These are phyloP conservation scores for Crocodylus rhombifer DNA, from an alignment of 2,797 vertebrate species.

Conservation along the genomic window DNA sequence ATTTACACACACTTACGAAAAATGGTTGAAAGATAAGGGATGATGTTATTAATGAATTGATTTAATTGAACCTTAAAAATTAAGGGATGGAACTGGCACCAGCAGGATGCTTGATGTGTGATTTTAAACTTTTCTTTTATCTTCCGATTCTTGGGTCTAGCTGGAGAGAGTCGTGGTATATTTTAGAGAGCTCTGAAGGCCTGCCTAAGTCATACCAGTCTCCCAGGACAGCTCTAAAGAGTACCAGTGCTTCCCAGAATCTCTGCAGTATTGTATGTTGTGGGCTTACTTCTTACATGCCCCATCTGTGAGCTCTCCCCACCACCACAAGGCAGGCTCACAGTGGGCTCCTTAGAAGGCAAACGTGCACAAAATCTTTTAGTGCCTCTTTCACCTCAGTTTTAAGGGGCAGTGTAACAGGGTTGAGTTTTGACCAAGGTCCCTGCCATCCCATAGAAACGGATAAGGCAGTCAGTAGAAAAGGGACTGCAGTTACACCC, in stretches of 20 bases:
- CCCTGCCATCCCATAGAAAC: not conserved
- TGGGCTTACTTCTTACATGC: not conserved
- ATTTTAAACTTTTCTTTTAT: not conserved
- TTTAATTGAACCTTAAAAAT: not conserved
- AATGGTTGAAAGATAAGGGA: not conserved
- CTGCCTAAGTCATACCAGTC: not conserved
- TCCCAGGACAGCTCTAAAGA: fast-evolving
- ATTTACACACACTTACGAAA: not conserved
- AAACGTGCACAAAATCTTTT: too few relatives aligned
- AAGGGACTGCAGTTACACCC: not conserved
- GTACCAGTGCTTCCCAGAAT: not conserved
- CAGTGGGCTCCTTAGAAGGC: too few relatives aligned
- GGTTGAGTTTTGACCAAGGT: fast-evolving
- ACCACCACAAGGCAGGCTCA: not conserved
- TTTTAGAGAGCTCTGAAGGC: not conserved
- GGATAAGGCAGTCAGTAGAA: not conserved
- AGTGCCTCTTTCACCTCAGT: too few relatives aligned
- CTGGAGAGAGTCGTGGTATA: not conserved
- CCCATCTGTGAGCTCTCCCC: not conserved
- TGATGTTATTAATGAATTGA: not conserved
- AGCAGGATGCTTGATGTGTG: fast-evolving
- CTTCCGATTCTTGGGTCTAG: not conserved
- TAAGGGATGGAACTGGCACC: not conserved
- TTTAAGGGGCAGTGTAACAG: not conserved
- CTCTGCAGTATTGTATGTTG: not conserved